phyloP scores from a whole-genome alignment of 1,140 invertebrate genomes.

The Drosophila murphyi region DNA sequence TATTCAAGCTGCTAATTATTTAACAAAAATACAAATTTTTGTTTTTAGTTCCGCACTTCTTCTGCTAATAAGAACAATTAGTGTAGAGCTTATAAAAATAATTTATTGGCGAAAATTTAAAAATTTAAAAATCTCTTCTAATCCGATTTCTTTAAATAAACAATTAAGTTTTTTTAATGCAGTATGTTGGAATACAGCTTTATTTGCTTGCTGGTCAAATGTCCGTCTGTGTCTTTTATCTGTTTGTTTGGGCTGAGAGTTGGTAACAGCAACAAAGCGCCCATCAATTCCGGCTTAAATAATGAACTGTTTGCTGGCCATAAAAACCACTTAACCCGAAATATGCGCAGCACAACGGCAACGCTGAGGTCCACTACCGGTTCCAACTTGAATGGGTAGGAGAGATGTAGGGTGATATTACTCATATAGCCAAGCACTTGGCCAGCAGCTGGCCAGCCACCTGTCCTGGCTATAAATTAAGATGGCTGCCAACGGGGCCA shows the following conservation, averaged over 20 bases:
- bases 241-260: conserved; percentile 6
- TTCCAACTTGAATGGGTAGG: background rate
- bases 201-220: background rate
- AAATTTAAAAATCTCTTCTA: no score
- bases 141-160: no score
- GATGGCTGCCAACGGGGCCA: conserved; percentile 47
- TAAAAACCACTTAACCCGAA: conserved; percentile 73
- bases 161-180: no score
- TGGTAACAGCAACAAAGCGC: conserved; percentile 15
- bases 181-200: background rate
- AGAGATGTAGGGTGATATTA: background rate
- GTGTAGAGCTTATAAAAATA: no score
- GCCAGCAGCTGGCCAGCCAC: conserved; percentile 31
- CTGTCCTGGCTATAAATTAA: conserved; percentile 70
- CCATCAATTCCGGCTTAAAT: conserved; percentile 54
- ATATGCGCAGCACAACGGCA: conserved; percentile 53
- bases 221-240: background rate
- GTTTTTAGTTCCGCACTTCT: background rate
- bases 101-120: no score
- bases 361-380: background rate
- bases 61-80: no score
- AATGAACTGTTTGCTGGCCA: conserved; percentile 63
- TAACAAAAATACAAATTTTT: background rate
- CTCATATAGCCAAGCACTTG: background rate
- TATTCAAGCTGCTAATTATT: background rate